Conservation (phyloP, 2,888 invertebrate species). For the Eumerus sabulonum region DNA sequence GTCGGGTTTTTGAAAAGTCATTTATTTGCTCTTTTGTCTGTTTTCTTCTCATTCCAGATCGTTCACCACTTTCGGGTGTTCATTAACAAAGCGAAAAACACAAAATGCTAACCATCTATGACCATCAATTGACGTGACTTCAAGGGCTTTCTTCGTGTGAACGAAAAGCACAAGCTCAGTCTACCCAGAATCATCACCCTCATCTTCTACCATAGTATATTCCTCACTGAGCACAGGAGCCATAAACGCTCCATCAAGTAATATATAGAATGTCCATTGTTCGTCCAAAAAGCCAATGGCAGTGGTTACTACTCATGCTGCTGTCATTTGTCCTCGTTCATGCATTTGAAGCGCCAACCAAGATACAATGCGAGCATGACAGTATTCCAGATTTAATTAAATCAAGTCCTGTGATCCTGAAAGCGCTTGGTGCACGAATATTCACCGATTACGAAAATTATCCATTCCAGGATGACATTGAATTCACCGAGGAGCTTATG, state of each 20-base stretch:
- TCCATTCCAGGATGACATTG: constrained; percentile 64
- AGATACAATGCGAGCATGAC: constrained; percentile 74
- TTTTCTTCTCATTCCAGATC: constrained; percentile 54
- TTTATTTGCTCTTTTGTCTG: constrained; percentile 6
- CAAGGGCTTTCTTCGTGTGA: constrained; percentile 30
- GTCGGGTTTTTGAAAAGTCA: neutral
- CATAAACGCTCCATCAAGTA: constrained; percentile 7
- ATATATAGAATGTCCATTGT: constrained; percentile 61
- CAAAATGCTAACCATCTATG: constrained; percentile 61
- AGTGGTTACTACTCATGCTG: constrained; percentile 61
- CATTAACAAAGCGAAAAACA: constrained; percentile 40
- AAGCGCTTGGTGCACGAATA: constrained; percentile 77
- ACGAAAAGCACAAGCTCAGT: constrained; percentile 52
- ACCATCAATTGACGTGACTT: constrained; percentile 61
- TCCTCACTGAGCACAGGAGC: neutral
- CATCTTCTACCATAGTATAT: neutral
- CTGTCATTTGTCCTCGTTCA: constrained; percentile 65
- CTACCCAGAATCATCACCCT: neutral
- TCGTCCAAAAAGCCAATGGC: constrained; percentile 64
- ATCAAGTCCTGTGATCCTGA: constrained; percentile 78
- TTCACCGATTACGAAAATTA: constrained; percentile 75
- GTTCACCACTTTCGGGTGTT: constrained; percentile 28
- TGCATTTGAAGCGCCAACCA: constrained; percentile 56
- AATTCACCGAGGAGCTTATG: constrained; percentile 62
- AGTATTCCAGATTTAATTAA: constrained; percentile 77